These are phyloP conservation scores for Sclerurus mexicanus DNA, from an alignment of 2,113 vertebrate genomes.

Conservation along the genomic window DNA sequence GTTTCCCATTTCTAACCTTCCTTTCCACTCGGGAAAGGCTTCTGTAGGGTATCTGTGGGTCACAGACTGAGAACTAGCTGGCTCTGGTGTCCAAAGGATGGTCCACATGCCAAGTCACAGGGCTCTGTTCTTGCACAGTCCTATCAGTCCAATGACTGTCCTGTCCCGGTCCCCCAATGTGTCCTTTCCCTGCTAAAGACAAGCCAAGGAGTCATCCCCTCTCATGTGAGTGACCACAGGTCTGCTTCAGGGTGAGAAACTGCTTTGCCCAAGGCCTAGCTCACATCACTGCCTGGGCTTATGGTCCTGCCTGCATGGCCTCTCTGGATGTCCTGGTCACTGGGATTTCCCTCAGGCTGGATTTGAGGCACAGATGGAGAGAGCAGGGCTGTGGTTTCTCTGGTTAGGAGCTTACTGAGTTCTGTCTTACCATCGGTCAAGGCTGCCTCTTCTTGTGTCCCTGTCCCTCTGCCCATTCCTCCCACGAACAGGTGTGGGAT, in stretches of 20 bases:
- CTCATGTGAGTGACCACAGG: not conserved
- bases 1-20: not conserved
- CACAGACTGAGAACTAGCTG: accelerated
- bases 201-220: not conserved
- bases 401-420: not conserved
- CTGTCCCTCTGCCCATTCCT: not conserved
- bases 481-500: not conserved
- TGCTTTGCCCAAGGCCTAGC: not conserved
- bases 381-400: not conserved
- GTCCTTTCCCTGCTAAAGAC: not conserved
- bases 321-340: not conserved
- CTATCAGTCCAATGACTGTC: not conserved
- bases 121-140: not conserved
- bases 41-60: not conserved
- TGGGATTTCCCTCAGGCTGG: not conserved
- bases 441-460: not conserved
- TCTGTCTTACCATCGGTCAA: not conserved
- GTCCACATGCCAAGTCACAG: accelerated
- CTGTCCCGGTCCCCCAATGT: accelerated
- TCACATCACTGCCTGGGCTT: not conserved
- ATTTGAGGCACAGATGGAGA: not conserved
- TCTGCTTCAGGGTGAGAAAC: not conserved
- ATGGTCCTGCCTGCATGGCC: not conserved
- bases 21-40: not conserved
- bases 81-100: not conserved